Conservation (phyloP, 2,113 vertebrate species). For the Phalacrocorax aristotelis region DNA sequence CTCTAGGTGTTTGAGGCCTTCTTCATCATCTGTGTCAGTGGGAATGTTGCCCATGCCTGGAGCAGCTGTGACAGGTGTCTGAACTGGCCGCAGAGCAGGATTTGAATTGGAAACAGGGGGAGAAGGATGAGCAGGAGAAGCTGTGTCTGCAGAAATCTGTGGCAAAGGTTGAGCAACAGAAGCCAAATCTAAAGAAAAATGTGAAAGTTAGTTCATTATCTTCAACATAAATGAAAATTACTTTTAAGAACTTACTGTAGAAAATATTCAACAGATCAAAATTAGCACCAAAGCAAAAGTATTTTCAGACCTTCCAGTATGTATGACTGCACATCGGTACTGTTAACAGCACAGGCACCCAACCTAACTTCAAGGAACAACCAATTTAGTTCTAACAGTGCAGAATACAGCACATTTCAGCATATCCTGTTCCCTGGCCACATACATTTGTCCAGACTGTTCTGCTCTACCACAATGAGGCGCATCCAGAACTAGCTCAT, state of each 20-base stretch:
- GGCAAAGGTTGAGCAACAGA: slow-evolving; percentile 74
- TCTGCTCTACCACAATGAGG: background rate
- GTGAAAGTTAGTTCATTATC: background rate
- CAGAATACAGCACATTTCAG: background rate
- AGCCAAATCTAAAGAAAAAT: slow-evolving; percentile 75
- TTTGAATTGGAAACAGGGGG: slow-evolving; percentile 69
- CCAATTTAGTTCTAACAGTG: background rate
- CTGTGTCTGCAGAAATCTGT: slow-evolving; percentile 72
- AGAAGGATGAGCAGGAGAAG: slow-evolving; percentile 71
- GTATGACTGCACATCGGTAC: background rate
- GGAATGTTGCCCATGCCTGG: slow-evolving; percentile 77
- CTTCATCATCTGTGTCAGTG: slow-evolving; percentile 91
- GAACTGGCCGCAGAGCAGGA: slow-evolving; percentile 68
- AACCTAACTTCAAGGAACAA: background rate
- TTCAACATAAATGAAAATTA: background rate
- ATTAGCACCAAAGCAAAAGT: background rate
- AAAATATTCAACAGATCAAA: background rate
- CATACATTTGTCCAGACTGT: background rate
- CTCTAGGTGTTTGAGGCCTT: slow-evolving; percentile 96
- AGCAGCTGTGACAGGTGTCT: slow-evolving; percentile 70
- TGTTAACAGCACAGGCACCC: background rate
- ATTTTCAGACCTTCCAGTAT: background rate
- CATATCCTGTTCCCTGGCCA: background rate
- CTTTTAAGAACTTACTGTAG: background rate
- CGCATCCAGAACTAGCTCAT: background rate